These are phyloP conservation scores for Auanema sp. DNA, from an alignment of 2,888 invertebrate species.

Conservation along the genomic window DNA sequence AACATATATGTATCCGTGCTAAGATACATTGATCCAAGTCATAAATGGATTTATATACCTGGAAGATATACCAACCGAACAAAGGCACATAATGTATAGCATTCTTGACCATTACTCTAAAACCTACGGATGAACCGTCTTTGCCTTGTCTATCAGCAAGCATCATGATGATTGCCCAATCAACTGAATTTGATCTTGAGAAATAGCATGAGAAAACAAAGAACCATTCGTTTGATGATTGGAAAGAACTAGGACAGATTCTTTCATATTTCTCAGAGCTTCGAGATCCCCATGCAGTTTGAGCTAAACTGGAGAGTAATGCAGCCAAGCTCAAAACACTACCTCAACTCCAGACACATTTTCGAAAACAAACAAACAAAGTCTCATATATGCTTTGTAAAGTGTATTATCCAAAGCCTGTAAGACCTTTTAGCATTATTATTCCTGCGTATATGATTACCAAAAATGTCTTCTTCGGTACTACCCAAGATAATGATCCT, in stretches of 20 bases:
- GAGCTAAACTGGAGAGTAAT: constrained; percentile 24
- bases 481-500: constrained; percentile 48
- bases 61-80: constrained; percentile 62
- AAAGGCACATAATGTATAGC: constrained; percentile 57
- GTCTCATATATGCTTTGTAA: constrained; percentile 52
- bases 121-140: constrained; percentile 43
- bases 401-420: constrained; percentile 49
- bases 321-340: neutral
- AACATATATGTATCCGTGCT: constrained; percentile 61
- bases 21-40: neutral
- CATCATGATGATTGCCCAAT: constrained; percentile 57
- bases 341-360: constrained; percentile 49
- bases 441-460: constrained; percentile 3
- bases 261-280: constrained; percentile 24
- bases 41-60: constrained; percentile 25
- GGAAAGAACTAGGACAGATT: constrained; percentile 48
- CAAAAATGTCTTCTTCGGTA: constrained; percentile 29
- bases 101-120: constrained; percentile 56
- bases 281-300: constrained; percentile 48
- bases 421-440: neutral
- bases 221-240: constrained; percentile 58
- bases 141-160: constrained; percentile 51
- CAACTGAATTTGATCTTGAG: constrained; percentile 32
- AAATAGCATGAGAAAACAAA: neutral
- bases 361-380: constrained; percentile 60